Conservation (phyloP, 1,140 invertebrate genomes). For the Camponotus pennsylvanicus region DNA sequence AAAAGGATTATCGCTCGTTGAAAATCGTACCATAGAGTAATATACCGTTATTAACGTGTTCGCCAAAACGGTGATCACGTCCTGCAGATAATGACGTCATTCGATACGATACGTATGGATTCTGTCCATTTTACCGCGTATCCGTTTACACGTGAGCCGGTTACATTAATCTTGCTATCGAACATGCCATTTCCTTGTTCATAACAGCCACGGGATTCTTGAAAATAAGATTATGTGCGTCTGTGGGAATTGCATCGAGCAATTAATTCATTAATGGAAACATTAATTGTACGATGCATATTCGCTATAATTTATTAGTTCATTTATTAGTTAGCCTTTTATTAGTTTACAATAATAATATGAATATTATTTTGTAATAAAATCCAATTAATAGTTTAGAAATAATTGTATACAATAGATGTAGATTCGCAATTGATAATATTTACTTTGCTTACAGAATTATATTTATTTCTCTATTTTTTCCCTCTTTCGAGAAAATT, state of each 20-base stretch:
- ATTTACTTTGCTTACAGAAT: not conserved
- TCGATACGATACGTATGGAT: slow-evolving; percentile 55
- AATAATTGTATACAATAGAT: not conserved
- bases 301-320: too few relatives aligned
- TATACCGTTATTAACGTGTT: slow-evolving; percentile 40
- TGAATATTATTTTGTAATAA: not conserved
- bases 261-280: slow-evolving; percentile 6
- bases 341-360: slow-evolving; percentile 28
- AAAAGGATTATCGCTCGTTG: slow-evolving; percentile 38
- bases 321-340: not conserved
- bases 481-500: not conserved
- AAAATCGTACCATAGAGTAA: slow-evolving; percentile 39
- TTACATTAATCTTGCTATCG: slow-evolving; percentile 35
- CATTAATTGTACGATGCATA: not conserved
- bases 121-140: slow-evolving; percentile 61
- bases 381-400: slow-evolving; percentile 6
- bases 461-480: not conserved
- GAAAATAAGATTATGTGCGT: not conserved
- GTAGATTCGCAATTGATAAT: not conserved
- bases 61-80: slow-evolving; percentile 49
- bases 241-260: not conserved
- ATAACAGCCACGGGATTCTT: not conserved
- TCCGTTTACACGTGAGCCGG: slow-evolving; percentile 50
- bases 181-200: slow-evolving; percentile 12
- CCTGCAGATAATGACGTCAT: slow-evolving; percentile 59